Evolutionary conservation across 1,140 invertebrate species (phyloP).

Genomic region (Schlechtendalia chinensis): DNA sequence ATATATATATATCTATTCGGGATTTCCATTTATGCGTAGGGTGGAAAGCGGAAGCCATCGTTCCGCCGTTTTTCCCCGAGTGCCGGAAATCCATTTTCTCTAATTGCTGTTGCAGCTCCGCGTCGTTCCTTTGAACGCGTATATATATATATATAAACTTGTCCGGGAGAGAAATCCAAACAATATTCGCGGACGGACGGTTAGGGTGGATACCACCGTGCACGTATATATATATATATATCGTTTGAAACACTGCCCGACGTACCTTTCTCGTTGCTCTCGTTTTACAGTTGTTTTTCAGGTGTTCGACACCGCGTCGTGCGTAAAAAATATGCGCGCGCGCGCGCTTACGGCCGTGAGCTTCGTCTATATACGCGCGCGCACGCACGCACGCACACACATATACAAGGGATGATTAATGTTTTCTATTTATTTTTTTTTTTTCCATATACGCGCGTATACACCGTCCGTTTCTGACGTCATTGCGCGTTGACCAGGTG

Average conservation of each 20-base stretch:
- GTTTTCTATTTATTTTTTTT: not conserved
- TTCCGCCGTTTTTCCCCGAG: slow-evolving; percentile 45
- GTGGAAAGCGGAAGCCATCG: slow-evolving; percentile 36
- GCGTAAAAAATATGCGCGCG: too few relatives aligned
- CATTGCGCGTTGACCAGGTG: slow-evolving; percentile 30
- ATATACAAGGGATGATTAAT: slow-evolving; percentile 26
- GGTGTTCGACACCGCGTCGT: too few relatives aligned
- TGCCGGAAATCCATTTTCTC: slow-evolving; percentile 50
- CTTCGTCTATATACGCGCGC: too few relatives aligned
- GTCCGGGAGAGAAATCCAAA: slow-evolving; percentile 31
- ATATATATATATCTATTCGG: slow-evolving; percentile 33
- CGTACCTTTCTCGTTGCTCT: not conserved
- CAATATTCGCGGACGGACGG: not conserved
- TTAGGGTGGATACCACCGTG: too few relatives aligned
- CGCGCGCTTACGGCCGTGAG: too few relatives aligned
- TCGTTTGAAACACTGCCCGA: not conserved
- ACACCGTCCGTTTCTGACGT: slow-evolving; percentile 32
- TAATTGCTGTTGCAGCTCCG: slow-evolving; percentile 32
- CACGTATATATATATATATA: not conserved
- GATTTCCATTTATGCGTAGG: slow-evolving; percentile 37
- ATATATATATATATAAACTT: slow-evolving; percentile 1
- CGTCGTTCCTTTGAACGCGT: slow-evolving; percentile 22
- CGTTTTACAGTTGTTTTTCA: not conserved
- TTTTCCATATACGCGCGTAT: not conserved
- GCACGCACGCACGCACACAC: too few relatives aligned